Evolutionary conservation across 2,888 invertebrate species (phyloP).

Genomic region (Cantharis rufa): DNA sequence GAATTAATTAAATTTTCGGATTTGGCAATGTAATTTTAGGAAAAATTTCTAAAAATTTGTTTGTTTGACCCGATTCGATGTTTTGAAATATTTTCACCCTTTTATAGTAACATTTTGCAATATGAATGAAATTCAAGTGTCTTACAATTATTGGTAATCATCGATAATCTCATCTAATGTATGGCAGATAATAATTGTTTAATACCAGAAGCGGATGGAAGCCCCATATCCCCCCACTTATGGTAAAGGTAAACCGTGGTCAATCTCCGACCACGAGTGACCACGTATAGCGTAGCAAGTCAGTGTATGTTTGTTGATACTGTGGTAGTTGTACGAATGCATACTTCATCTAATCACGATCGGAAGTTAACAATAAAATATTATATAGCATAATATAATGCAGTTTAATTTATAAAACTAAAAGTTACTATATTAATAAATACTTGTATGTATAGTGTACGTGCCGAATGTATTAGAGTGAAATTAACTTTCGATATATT

Average conservation of each 20-base stretch:
- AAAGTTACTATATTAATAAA: neutral
- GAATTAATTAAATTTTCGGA: neutral
- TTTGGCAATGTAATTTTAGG: neutral
- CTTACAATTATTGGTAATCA: neutral
- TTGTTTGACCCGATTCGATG: neutral
- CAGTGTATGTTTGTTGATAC: constrained; percentile 10
- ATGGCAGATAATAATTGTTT: neutral
- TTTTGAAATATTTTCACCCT: neutral
- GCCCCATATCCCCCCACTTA: constrained; percentile 27
- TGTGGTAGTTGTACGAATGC: neutral
- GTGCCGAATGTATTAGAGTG: constrained; percentile 7
- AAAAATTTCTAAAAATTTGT: neutral
- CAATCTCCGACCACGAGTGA: constrained; percentile 32
- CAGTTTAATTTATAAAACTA: neutral
- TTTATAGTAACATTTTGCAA: neutral
- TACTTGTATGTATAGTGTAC: constrained; percentile 5
- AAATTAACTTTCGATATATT: constrained; percentile 6
- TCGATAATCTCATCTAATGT: neutral
- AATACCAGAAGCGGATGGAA: constrained; percentile 27
- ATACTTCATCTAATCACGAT: neutral
- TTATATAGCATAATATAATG: neutral
- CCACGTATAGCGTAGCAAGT: constrained; percentile 23
- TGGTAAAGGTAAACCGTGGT: constrained; percentile 26
- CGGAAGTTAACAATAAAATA: neutral
- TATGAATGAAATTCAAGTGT: neutral